Evolutionary conservation across 2,113 vertebrate species (phyloP), one percentile per base, ranked within the genome.

Genomic region (Thunnus thynnus): DNA sequence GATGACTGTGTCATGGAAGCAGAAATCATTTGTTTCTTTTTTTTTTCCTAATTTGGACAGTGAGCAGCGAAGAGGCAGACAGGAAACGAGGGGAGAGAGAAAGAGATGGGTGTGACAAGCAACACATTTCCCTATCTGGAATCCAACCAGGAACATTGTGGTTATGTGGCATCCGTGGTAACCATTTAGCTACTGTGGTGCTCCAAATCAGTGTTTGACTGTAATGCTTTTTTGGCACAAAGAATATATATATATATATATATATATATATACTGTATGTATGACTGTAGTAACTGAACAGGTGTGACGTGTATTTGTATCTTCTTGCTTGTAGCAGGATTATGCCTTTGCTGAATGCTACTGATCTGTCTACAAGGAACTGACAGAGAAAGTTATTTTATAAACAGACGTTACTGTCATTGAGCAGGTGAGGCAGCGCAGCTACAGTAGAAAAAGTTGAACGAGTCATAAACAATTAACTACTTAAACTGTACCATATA

Each of bases 311-410:
- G 11, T 55, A 0, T 20, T 44, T 61, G 27, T 73, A 55, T 20
- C 67, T 57, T 22, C 46, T 55, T 50, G 16, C n/a, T 30, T 44
- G 44, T 63, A 80, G 62, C 64, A 70, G 72, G n/a, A 57, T 74
- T 22, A 36, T 7, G 57, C 13, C 57, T 41, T 56, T 13, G 6
- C n/a, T 27, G 9, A 58, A 70, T 57, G 55, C 46, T 32, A 47
- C 17, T 30, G 56, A 73, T 61, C 8, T 44, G 46, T 25, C 25
- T 9, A n/a, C 14, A 8, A n/a, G 32, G 70, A 16, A 68, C 16
- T 70, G 5, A 72, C 30, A 30, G 14, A 30, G 8, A 60, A 30
- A 48, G 5, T 1, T 1, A 48, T 8, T 56, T 6, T 20, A 74
- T 13, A 10, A 66, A 78, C 32, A 60, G 20, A n/a, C 13, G 41